These are phyloP conservation scores for Florisuga fusca DNA, from an alignment of 2,797 vertebrate genomes.

Conservation along the genomic window DNA sequence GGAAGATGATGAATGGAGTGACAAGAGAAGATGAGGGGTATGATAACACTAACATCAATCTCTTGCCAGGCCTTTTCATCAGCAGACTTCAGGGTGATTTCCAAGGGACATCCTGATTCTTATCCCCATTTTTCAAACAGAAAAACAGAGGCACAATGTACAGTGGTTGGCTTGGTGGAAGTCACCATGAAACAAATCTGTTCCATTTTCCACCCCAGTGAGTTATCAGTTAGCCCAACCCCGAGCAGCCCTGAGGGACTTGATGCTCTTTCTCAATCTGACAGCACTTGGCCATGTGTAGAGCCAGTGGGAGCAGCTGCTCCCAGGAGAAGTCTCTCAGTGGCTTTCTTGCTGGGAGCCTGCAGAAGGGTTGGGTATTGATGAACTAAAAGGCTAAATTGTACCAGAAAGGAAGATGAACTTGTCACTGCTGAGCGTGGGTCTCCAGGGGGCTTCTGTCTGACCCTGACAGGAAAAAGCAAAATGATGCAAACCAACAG, in stretches of 20 bases:
- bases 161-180: background rate
- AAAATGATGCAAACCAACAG: background rate
- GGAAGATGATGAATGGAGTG: background rate
- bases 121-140: background rate
- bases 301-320: background rate
- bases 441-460: background rate
- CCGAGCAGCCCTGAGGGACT: background rate
- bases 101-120: background rate
- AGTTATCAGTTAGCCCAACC: background rate
- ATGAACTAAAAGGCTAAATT: background rate
- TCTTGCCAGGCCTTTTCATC: background rate
- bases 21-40: background rate
- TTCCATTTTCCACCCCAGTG: background rate
- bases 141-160: background rate
- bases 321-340: background rate
- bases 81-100: background rate
- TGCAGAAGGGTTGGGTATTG: background rate
- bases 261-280: background rate
- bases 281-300: background rate
- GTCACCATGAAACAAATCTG: background rate
- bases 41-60: background rate
- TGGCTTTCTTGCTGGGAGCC: background rate
- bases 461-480: background rate
- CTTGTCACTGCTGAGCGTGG: background rate
- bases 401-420: background rate